These are phyloP conservation scores for Epiperipatus broadwayi DNA, from an alignment of 2,888 invertebrate species.

Conservation along the genomic window DNA sequence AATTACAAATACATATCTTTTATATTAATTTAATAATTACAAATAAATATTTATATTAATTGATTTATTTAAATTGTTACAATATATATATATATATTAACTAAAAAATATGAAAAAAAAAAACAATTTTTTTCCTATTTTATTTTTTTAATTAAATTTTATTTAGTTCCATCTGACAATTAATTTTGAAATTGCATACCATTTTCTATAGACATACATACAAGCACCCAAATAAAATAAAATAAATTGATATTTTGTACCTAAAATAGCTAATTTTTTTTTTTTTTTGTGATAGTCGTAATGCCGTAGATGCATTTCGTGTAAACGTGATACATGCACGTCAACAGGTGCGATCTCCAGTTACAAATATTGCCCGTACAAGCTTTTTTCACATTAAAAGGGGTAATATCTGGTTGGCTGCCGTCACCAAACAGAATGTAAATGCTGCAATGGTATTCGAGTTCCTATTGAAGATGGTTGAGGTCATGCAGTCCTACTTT, in stretches of 20 bases:
- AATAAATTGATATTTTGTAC: too few relatives aligned
- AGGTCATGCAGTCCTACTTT: slow-evolving; percentile 97
- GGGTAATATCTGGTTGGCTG: slow-evolving; percentile 97
- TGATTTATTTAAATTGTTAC: too few relatives aligned
- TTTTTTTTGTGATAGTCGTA: slow-evolving; percentile 37
- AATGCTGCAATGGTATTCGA: slow-evolving; percentile 99
- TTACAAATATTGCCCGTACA: slow-evolving; percentile 95
- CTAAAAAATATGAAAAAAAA: too few relatives aligned
- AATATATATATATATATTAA: too few relatives aligned
- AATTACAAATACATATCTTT: too few relatives aligned
- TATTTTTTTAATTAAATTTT: too few relatives aligned
- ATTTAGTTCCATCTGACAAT: too few relatives aligned
- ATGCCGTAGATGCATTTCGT: slow-evolving; percentile 96
- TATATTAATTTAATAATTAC: too few relatives aligned
- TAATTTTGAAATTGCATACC: background rate
- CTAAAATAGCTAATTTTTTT: too few relatives aligned
- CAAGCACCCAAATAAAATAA: background rate
- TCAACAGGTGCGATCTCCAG: slow-evolving; percentile 95
- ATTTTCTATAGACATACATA: slow-evolving; percentile 1
- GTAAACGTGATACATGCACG: slow-evolving; percentile 99
- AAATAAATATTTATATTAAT: too few relatives aligned
- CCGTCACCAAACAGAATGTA: slow-evolving; percentile 99
- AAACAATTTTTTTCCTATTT: too few relatives aligned
- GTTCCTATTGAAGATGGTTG: slow-evolving; percentile 75
- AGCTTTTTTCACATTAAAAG: slow-evolving; percentile 96